Evolutionary conservation across 2,888 invertebrate genomes (phyloP).

Genomic region (Macrophya annulata): DNA sequence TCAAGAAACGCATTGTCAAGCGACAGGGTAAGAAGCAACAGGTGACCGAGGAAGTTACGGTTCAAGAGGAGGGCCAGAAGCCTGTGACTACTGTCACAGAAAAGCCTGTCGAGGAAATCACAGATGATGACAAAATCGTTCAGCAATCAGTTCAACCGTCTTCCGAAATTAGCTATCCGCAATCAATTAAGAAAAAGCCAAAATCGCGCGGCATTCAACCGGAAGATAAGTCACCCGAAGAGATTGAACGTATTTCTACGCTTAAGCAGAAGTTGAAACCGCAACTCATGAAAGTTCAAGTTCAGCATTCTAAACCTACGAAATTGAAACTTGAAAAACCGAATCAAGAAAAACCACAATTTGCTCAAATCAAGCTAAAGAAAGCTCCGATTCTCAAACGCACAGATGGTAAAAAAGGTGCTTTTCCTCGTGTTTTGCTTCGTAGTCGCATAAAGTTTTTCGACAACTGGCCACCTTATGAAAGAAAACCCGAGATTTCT

Average conservation of each 20-base stretch:
- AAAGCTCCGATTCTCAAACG: constrained; percentile 60
- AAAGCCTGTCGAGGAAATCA: constrained; percentile 51
- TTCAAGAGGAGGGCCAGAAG: constrained; percentile 67
- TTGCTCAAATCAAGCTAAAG: constrained; percentile 64
- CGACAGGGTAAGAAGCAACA: constrained; percentile 75
- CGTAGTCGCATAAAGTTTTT: constrained; percentile 78
- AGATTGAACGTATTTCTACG: constrained; percentile 63
- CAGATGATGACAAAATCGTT: constrained; percentile 64
- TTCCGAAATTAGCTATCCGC: not conserved
- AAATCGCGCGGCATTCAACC: constrained; percentile 72
- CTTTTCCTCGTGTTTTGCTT: constrained; percentile 78
- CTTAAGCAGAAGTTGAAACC: constrained; percentile 59
- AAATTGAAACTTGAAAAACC: constrained; percentile 56
- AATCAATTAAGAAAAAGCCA: not conserved
- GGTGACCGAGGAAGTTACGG: constrained; percentile 56
- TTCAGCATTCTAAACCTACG: constrained; percentile 56
- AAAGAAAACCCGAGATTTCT: constrained; percentile 65
- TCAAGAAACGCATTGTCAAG: constrained; percentile 76
- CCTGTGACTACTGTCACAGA: constrained; percentile 58
- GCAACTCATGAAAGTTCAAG: constrained; percentile 80
- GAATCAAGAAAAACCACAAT: constrained; percentile 52
- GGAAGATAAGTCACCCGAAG: constrained; percentile 64
- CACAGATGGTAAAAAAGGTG: constrained; percentile 70
- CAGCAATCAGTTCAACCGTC: not conserved
- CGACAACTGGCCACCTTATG: constrained; percentile 75